phyloP scores from a whole-genome alignment of 2,888 invertebrate genomes.

The Drosophila flavopinicola region DNA sequence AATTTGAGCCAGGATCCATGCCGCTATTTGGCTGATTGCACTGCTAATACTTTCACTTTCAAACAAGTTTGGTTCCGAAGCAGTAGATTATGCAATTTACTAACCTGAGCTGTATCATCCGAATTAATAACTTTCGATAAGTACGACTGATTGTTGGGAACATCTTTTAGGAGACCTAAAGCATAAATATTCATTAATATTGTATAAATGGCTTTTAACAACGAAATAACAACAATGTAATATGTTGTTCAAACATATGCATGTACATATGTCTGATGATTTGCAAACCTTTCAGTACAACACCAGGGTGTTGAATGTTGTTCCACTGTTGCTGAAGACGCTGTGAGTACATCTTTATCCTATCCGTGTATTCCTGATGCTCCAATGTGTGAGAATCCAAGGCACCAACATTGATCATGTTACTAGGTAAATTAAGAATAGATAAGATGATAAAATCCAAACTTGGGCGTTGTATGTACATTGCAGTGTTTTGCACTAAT shows the following conservation, averaged over 20 bases:
- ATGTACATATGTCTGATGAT: background rate
- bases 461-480: constrained; percentile 86
- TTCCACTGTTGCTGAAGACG: constrained; percentile 86
- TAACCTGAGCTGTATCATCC: constrained; percentile 90
- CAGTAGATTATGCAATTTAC: background rate
- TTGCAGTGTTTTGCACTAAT: constrained; percentile 95
- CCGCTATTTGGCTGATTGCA: too few species aligned
- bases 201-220: too few species aligned
- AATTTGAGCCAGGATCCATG: too few species aligned
- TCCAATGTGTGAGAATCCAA: constrained; percentile 94
- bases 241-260: background rate
- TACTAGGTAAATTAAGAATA: constrained; percentile 86
- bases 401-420: constrained; percentile 97
- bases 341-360: constrained; percentile 89
- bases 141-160: constrained; percentile 90
- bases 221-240: too few species aligned
- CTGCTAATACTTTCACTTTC: too few species aligned
- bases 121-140: constrained; percentile 87
- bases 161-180: constrained; percentile 88
- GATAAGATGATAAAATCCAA: background rate
- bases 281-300: constrained; percentile 71
- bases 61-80: too few species aligned
- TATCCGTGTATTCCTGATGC: constrained; percentile 94
- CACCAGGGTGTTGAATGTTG: constrained; percentile 81
- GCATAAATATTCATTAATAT: constrained; percentile 2